phyloP scores from a whole-genome alignment of 37 sponge, comb jelly and placozoan genomes.

The Corticium candelabrum region DNA sequence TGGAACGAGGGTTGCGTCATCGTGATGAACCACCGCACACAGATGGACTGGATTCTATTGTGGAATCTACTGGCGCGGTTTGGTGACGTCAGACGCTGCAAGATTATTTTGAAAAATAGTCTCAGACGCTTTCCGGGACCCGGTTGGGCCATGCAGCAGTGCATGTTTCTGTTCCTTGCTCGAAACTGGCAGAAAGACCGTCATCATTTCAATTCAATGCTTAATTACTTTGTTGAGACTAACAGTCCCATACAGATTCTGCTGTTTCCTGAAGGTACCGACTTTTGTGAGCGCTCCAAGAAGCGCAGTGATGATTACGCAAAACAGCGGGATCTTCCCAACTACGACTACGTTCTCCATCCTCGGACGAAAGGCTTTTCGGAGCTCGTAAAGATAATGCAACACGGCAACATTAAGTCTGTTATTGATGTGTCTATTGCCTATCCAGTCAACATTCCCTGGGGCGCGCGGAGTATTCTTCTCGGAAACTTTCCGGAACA shows the following conservation, averaged over 20 bases:
- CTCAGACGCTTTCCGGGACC: too few species aligned
- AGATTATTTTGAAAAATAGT: neutral
- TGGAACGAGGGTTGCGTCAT: conserved; percentile 70
- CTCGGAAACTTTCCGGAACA: conserved; percentile 21
- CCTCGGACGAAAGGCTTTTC: conserved; percentile 79
- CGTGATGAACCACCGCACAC: conserved; percentile 78
- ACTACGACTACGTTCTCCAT: conserved; percentile 69
- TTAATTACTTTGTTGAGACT: conserved; percentile 35
- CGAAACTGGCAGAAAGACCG: conserved; percentile 74
- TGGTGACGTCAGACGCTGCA: neutral
- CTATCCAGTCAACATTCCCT: conserved; percentile 18
- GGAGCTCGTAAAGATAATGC: conserved; percentile 20
- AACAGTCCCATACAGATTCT: conserved; percentile 66
- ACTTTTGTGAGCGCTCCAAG: conserved; percentile 49
- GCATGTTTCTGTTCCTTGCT: conserved; percentile 56
- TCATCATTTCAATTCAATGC: conserved; percentile 17
- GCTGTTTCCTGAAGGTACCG: conserved; percentile 91
- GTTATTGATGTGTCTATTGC: conserved; percentile 23
- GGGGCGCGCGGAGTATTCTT: conserved; percentile 6
- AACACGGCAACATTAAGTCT: neutral
- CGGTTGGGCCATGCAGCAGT: conserved; percentile 83
- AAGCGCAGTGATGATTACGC: conserved; percentile 46
- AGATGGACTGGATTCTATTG: conserved; percentile 86
- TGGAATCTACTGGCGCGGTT: conserved; percentile 18
- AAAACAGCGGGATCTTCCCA: conserved; percentile 37